A percentile compares a stretch with the other conserved stretches of the same genome.
Evolutionary conservation across 2,797 vertebrate genomes (phyloP).

Genomic region (Sebastes jordani): DNA sequence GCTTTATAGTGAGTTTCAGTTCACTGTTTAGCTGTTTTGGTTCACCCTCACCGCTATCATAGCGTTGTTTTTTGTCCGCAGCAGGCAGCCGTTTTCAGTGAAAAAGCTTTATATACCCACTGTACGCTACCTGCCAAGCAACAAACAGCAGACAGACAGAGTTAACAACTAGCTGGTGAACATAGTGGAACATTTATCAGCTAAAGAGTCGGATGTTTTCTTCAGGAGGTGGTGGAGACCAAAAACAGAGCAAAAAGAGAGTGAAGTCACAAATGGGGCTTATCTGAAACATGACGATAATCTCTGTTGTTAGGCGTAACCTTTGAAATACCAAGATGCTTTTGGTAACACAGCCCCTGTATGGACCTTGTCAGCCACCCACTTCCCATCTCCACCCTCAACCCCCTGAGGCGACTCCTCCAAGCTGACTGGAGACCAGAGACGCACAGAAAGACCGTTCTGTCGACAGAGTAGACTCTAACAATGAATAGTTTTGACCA

Average conservation of each 20-base stretch:
- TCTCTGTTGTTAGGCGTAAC: constrained; percentile 8
- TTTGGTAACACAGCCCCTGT: constrained; percentile 54
- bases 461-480: constrained; percentile 27
- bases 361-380: constrained; percentile 64
- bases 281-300: constrained; percentile 11
- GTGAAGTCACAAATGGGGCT: constrained; percentile 19
- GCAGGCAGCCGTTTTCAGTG: not conserved
- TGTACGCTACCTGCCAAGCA: not conserved
- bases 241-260: constrained; percentile 7
- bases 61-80: not conserved
- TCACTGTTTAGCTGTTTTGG: not conserved
- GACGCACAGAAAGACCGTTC: constrained; percentile 46
- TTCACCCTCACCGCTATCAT: not conserved
- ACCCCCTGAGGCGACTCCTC: constrained; percentile 48
- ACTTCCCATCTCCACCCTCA: constrained; percentile 43
- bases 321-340: constrained; percentile 54
- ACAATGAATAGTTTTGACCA: constrained; percentile 14
- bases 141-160: not conserved
- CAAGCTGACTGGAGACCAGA: constrained; percentile 71
- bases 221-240: not conserved
- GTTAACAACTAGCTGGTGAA: not conserved
- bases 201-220: not conserved
- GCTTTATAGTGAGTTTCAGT: not conserved
- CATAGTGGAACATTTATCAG: not conserved
- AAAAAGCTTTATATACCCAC: not conserved